Evolutionary conservation across 2,797 vertebrate genomes (phyloP), one percentile per base, ranked within the genome.

Genomic region (Acropternis orthonyx): DNA sequence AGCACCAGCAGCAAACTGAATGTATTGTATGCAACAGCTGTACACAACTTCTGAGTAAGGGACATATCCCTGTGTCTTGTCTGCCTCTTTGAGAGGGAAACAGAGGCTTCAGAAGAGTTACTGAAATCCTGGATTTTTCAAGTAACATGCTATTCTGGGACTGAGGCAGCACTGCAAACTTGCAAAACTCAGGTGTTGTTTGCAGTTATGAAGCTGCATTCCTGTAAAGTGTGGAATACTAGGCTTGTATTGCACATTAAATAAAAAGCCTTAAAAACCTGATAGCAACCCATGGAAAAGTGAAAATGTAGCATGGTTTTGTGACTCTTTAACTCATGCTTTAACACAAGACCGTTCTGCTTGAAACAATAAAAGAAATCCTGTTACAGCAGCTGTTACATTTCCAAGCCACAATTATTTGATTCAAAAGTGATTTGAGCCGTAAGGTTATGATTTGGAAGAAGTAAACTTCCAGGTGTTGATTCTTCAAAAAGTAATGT

Each of bases 1-100:
- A 98, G 99, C 93, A 44, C 66, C 66, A 36, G 41, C 30, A 75
- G 62, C 51, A 48, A 69, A 34, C 12, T 65, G 41, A 12, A 3
- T 9, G 7, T 32, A 7, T 22, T 24, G 6, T 44, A 4, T 84
- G 73, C 52, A 41, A 4, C 55, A 65, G 32, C 36, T 81, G 43
- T 65, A 7, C 26, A 6, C n/a, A 39, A 2, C 32, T 20, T 27
- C 37, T 67, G 32, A 10, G 58, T 28, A 4, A 56, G 41, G 32
- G 39, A 15, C 4, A 0, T 43, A 3, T 2, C 37, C 34, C 20
- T 63, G 30, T 66, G 49, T 58, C 52, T 37, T 79, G 24, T 49
- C 20, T 73, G 21, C 39, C n/a, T 23, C 37, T 67, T 27, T 41
- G n/a, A 61, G 72, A 36, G 61, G 22, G 12, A 68, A 78, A 27